phyloP scores from a whole-genome alignment of 2,888 invertebrate species.

The Cyaniris semiargus region DNA sequence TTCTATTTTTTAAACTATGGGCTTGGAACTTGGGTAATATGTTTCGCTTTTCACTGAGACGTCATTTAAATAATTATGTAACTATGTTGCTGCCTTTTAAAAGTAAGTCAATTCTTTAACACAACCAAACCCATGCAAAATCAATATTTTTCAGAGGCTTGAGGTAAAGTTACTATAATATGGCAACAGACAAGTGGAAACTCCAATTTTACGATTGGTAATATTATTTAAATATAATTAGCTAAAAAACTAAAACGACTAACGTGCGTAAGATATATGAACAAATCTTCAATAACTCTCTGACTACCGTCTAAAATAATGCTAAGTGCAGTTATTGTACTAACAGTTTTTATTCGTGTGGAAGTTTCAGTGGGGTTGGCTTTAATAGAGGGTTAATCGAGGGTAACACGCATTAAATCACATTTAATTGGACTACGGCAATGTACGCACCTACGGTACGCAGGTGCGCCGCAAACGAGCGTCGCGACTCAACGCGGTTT shows the following conservation, averaged over 20 bases:
- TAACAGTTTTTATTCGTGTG: slow-evolving; percentile 54
- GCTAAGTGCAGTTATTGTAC: slow-evolving; percentile 69
- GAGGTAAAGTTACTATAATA: slow-evolving; percentile 73
- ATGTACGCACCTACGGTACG: background rate
- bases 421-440: slow-evolving; percentile 24
- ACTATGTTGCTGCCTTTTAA: background rate
- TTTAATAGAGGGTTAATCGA: slow-evolving; percentile 40
- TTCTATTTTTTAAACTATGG: background rate
- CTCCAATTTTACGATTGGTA: slow-evolving; percentile 40
- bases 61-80: background rate
- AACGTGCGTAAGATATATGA: slow-evolving; percentile 31
- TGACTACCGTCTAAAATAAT: slow-evolving; percentile 49
- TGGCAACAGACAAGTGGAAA: slow-evolving; percentile 69
- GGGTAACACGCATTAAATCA: slow-evolving; percentile 27
- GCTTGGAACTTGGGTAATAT: background rate
- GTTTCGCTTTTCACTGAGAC: background rate
- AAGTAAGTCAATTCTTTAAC: slow-evolving; percentile 34
- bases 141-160: slow-evolving; percentile 37
- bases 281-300: slow-evolving; percentile 46
- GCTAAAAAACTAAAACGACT: slow-evolving; percentile 53
- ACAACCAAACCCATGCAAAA: slow-evolving; percentile 36
- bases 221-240: slow-evolving; percentile 53
- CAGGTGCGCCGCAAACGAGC: background rate
- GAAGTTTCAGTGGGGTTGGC: slow-evolving; percentile 60
- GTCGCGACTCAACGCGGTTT: background rate